Percentiles rank a stretch among this genome's conserved stretches.
Conservation (phyloP, 2,888 invertebrate species). For the Melikaiella ostensackeni region DNA sequence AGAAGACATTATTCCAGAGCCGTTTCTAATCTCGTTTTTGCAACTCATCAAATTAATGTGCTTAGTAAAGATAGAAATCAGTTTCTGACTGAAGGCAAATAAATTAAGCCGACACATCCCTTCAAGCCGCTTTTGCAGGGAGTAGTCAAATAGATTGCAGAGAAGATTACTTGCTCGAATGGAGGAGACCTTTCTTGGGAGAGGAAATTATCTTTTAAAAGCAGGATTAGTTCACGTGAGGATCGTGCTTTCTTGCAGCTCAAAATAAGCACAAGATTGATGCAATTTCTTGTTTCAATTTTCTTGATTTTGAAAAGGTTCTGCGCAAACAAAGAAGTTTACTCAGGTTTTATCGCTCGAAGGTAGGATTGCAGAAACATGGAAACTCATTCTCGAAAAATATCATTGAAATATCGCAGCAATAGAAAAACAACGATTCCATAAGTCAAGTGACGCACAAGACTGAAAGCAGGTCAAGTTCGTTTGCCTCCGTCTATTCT, state of each 20-base stretch:
- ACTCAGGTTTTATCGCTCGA: not conserved
- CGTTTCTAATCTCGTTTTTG: not conserved
- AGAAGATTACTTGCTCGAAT: not conserved
- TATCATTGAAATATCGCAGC: not conserved
- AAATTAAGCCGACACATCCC: constrained; percentile 18
- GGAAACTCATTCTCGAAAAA: constrained; percentile 7
- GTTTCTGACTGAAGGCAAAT: constrained; percentile 4
- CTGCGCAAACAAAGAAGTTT: constrained; percentile 3
- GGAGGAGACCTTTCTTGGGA: not conserved
- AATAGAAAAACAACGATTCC: not conserved
- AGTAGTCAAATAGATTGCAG: constrained; percentile 27
- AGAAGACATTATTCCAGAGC: not conserved
- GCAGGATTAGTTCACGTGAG: constrained; percentile 10
- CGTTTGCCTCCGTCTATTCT: not conserved
- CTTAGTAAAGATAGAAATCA: constrained; percentile 28
- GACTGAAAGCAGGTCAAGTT: constrained; percentile 49
- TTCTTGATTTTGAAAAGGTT: constrained; percentile 13
- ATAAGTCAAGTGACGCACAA: constrained; percentile 2
- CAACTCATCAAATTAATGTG: constrained; percentile 27
- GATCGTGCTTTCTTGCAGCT: not conserved
- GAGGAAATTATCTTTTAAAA: constrained; percentile 21
- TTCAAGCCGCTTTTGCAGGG: not conserved
- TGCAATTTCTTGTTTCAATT: constrained; percentile 24
- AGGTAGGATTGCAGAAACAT: constrained; percentile 5
- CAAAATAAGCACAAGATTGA: constrained; percentile 17